phyloP scores from a whole-genome alignment of 2,797 vertebrate species.

The Rhinichthys osculus region DNA sequence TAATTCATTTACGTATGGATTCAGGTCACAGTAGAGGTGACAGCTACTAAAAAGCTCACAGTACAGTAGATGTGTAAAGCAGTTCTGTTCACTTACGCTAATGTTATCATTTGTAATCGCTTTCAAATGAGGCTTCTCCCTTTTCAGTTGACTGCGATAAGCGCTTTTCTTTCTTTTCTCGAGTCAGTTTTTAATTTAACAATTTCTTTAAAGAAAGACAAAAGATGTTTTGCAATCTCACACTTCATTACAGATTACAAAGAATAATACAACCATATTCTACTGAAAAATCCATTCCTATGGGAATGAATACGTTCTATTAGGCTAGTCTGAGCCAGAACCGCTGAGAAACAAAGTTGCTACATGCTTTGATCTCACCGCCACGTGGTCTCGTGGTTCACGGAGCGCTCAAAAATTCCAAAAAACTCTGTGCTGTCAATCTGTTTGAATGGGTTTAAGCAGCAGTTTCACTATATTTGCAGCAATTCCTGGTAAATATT shows the following conservation, averaged over 20 bases:
- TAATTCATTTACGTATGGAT: slow-evolving; percentile 27
- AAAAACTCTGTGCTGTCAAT: background rate
- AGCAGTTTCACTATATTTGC: background rate
- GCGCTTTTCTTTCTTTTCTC: background rate
- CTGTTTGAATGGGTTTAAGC: background rate
- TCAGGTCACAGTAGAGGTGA: slow-evolving; percentile 27
- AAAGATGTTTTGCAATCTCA: slow-evolving; percentile 22
- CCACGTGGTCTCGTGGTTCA: background rate
- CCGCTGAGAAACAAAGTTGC: background rate
- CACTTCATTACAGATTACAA: slow-evolving; percentile 20
- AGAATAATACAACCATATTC: slow-evolving; percentile 2
- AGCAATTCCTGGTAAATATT: background rate
- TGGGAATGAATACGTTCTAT: background rate
- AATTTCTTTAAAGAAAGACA: slow-evolving; percentile 10
- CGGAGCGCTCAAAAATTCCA: background rate
- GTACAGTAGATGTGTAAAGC: background rate
- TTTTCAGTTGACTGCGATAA: slow-evolving; percentile 22
- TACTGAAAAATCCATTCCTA: background rate
- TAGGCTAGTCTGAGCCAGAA: background rate
- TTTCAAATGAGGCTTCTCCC: slow-evolving; percentile 21
- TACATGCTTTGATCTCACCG: background rate
- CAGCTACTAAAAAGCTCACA: slow-evolving; percentile 23
- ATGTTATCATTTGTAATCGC: slow-evolving; percentile 27
- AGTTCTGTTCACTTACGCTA: slow-evolving; percentile 6
- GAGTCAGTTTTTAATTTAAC: slow-evolving; percentile 22